These are phyloP conservation scores for Timema cristinae DNA, from an alignment of 2,888 invertebrate genomes.

Conservation along the genomic window DNA sequence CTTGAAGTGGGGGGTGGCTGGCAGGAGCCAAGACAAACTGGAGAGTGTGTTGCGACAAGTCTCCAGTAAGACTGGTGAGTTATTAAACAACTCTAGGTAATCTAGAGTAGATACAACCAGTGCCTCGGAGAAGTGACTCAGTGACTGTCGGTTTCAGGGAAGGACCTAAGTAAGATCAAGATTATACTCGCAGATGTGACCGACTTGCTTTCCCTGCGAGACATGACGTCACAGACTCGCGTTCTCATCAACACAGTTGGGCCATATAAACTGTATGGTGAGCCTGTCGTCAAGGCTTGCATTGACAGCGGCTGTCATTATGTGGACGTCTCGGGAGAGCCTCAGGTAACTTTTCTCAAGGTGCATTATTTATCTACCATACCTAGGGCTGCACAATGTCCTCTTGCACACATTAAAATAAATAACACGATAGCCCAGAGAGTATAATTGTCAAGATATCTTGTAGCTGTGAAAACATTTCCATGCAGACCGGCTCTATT, in stretches of 20 bases:
- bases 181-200: slow-evolving; percentile 74
- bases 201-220: slow-evolving; percentile 65
- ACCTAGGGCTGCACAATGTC: too few species aligned
- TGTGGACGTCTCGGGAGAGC: slow-evolving; percentile 91
- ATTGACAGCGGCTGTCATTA: slow-evolving; percentile 76
- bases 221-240: slow-evolving; percentile 75
- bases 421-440: too few species aligned
- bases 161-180: slow-evolving; percentile 56
- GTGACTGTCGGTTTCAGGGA: slow-evolving; percentile 46
- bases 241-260: slow-evolving; percentile 91
- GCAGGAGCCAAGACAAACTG: slow-evolving; percentile 62
- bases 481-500: too few species aligned
- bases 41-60: slow-evolving; percentile 49
- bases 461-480: too few species aligned
- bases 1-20: slow-evolving; percentile 86
- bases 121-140: too few species aligned
- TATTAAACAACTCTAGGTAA: too few species aligned
- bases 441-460: too few species aligned
- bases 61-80: slow-evolving; percentile 47
- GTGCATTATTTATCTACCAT: too few species aligned
- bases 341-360: slow-evolving; percentile 53
- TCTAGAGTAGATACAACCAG: too few species aligned
- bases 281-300: slow-evolving; percentile 84
- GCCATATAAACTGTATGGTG: slow-evolving; percentile 83
- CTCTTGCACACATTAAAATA: too few species aligned